These are phyloP conservation scores for Pedetes capensis DNA, from an alignment of 2,113 vertebrate species.

Conservation along the genomic window DNA sequence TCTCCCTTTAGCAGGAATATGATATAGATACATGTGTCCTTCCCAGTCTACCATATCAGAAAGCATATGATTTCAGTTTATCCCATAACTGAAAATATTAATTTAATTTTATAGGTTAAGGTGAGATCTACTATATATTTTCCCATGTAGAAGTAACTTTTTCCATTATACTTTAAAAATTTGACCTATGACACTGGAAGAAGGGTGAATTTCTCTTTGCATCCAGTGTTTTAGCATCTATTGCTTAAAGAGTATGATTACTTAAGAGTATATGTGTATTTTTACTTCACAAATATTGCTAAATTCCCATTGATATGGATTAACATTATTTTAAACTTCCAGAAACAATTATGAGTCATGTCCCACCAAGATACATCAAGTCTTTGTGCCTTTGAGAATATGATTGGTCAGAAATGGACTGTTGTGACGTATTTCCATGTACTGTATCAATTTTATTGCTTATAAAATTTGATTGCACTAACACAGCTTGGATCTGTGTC, in stretches of 20 bases:
- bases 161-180: neutral
- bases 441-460: neutral
- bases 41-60: neutral
- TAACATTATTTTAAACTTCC: neutral
- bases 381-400: neutral
- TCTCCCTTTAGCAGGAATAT: neutral
- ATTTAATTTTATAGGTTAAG: neutral
- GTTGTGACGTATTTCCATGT: neutral
- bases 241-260: neutral
- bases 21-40: neutral
- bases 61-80: neutral
- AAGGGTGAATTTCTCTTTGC: neutral
- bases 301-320: neutral
- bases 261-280: neutral
- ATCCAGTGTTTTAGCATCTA: neutral
- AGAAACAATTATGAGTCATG: neutral
- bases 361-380: no score
- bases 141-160: neutral
- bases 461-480: neutral
- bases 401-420: neutral
- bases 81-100: neutral
- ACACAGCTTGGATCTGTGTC: neutral
- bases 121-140: neutral
- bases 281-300: neutral
- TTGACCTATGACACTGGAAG: neutral